Evolutionary conservation across 1,140 invertebrate genomes (phyloP).

Genomic region (Zaprionus kolodkinae): DNA sequence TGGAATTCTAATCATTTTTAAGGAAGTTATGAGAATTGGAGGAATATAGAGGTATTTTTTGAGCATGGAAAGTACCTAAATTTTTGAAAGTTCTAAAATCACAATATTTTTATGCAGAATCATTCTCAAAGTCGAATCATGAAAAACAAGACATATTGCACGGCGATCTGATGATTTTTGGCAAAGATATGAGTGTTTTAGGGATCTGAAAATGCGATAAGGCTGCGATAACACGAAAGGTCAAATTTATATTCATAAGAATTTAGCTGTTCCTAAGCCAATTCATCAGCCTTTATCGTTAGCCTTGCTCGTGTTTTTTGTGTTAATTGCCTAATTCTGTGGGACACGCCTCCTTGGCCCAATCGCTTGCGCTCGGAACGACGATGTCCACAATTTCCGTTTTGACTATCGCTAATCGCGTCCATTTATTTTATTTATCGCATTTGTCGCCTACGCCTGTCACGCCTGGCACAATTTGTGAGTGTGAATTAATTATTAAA

Average conservation of each 20-base stretch:
- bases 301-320: neutral
- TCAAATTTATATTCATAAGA: neutral
- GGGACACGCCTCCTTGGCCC: constrained; percentile 20
- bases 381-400: constrained; percentile 46
- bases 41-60: too few relatives aligned
- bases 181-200: too few relatives aligned
- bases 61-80: too few relatives aligned
- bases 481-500: constrained; percentile 60
- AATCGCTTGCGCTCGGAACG: constrained; percentile 6
- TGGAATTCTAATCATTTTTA: too few relatives aligned
- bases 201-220: too few relatives aligned
- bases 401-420: constrained; percentile 44
- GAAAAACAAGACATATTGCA: too few relatives aligned
- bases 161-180: too few relatives aligned
- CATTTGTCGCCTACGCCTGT: constrained; percentile 47
- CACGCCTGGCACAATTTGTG: constrained; percentile 58
- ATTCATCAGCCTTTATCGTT: neutral
- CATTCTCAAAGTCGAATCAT: too few relatives aligned
- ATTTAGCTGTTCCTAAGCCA: neutral
- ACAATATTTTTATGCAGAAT: too few relatives aligned
- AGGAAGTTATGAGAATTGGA: too few relatives aligned
- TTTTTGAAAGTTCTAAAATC: too few relatives aligned
- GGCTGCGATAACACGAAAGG: too few relatives aligned
- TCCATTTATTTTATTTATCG: constrained; percentile 65
- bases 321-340: constrained; percentile 37